These are phyloP conservation scores for Syngnathus typhle DNA, from an alignment of 2,113 vertebrate genomes.

Conservation along the genomic window DNA sequence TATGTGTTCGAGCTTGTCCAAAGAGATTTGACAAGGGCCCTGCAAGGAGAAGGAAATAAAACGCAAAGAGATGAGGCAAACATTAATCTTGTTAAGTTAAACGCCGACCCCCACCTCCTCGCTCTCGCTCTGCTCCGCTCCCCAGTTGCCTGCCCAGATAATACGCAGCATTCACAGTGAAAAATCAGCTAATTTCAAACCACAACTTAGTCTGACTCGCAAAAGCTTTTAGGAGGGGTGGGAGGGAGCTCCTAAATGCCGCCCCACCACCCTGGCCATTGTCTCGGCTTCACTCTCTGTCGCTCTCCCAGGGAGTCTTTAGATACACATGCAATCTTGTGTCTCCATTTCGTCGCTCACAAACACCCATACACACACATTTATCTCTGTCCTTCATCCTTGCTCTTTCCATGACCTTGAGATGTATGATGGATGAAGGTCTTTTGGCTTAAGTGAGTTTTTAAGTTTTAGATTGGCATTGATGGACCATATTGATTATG, in stretches of 20 bases:
- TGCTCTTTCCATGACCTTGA: slow-evolving; percentile 60
- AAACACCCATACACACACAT: slow-evolving; percentile 27
- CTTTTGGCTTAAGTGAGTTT: slow-evolving; percentile 60
- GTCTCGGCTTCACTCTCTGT: slow-evolving; percentile 54
- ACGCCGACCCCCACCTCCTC: slow-evolving; percentile 54
- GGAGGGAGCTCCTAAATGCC: slow-evolving; percentile 36
- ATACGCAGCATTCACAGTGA: slow-evolving; percentile 59
- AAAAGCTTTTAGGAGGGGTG: slow-evolving; percentile 50
- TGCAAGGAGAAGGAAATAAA: slow-evolving; percentile 69
- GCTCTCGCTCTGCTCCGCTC: slow-evolving; percentile 37
- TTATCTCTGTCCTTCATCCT: slow-evolving; percentile 54
- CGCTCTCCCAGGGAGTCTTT: slow-evolving; percentile 34
- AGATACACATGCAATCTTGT: slow-evolving; percentile 34
- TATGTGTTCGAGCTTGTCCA: slow-evolving; percentile 64
- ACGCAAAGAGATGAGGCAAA: slow-evolving; percentile 67
- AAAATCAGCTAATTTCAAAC: slow-evolving; percentile 68
- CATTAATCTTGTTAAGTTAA: slow-evolving; percentile 73
- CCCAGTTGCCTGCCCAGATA: slow-evolving; percentile 56
- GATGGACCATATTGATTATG: slow-evolving; percentile 55
- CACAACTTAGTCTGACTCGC: slow-evolving; percentile 61
- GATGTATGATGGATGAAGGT: slow-evolving; percentile 61
- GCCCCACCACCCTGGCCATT: slow-evolving; percentile 29
- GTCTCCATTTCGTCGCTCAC: slow-evolving; percentile 18
- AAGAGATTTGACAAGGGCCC: slow-evolving; percentile 70
- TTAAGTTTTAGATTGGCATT: slow-evolving; percentile 60